Conservation (phyloP, 2,113 vertebrate genomes). For the Megaptera novaeangliae region DNA sequence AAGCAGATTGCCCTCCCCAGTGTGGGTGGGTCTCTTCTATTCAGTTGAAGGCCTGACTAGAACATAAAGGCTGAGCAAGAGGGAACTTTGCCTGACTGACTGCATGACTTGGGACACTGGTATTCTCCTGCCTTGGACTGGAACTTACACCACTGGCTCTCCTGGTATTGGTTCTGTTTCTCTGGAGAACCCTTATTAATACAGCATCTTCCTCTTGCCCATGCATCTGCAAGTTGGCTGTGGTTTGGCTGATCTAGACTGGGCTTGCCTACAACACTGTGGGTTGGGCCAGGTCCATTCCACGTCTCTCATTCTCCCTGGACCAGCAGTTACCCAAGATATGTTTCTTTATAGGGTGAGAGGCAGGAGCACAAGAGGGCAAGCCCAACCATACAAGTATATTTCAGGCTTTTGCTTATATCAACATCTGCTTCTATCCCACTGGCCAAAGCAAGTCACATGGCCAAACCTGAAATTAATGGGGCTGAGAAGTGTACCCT, state of each 20-base stretch:
- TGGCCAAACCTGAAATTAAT: background rate
- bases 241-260: background rate
- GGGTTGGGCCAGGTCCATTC: background rate
- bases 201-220: background rate
- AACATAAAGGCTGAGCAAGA: background rate
- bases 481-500: background rate
- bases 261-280: background rate
- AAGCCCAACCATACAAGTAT: background rate
- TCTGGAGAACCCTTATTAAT: background rate
- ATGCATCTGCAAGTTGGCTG: background rate
- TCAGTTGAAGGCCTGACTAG: background rate
- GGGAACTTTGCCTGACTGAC: background rate
- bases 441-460: background rate
- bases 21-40: background rate
- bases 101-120: background rate
- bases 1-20: background rate
- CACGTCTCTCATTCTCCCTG: background rate
- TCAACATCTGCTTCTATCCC: background rate
- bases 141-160: background rate
- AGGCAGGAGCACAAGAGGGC: background rate
- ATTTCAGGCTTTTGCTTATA: background rate
- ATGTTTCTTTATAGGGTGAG: background rate
- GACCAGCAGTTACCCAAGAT: background rate
- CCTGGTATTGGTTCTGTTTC: background rate
- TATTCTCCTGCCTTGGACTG: background rate